These are phyloP conservation scores for Melanaphis sacchari DNA, from an alignment of 1,140 invertebrate species.

Conservation along the genomic window DNA sequence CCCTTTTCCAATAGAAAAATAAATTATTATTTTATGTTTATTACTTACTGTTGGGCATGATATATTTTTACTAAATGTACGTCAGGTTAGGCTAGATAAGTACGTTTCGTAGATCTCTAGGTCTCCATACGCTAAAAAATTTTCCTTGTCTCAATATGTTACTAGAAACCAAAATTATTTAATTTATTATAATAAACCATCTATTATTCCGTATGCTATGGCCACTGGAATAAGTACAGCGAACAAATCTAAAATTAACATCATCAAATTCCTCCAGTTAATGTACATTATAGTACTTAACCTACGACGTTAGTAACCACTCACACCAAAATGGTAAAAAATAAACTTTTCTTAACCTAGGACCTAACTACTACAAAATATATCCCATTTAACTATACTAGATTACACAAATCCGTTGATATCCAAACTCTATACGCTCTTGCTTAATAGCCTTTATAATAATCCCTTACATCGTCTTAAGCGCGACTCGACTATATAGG, in stretches of 20 bases:
- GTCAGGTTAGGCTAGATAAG: neutral
- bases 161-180: too few relatives aligned
- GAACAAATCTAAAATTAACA: too few relatives aligned
- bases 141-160: too few relatives aligned
- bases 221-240: too few relatives aligned
- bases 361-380: neutral
- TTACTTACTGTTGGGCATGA: neutral
- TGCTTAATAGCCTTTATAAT: neutral
- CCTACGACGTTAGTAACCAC: neutral
- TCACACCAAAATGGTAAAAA: neutral
- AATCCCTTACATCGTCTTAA: neutral
- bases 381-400: neutral
- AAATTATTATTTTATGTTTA: neutral
- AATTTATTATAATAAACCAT: too few relatives aligned
- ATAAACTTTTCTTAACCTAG: neutral
- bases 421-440: too few relatives aligned
- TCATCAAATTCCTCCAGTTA: neutral
- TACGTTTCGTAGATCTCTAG: neutral
- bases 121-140: neutral
- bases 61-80: neutral
- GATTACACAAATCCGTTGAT: too few relatives aligned
- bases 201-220: too few relatives aligned
- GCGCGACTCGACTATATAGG: neutral
- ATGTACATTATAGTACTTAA: neutral
- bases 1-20: neutral